Evolutionary conservation across 2,888 invertebrate species (phyloP).

Genomic region (Caenorhabditis uteleia): DNA sequence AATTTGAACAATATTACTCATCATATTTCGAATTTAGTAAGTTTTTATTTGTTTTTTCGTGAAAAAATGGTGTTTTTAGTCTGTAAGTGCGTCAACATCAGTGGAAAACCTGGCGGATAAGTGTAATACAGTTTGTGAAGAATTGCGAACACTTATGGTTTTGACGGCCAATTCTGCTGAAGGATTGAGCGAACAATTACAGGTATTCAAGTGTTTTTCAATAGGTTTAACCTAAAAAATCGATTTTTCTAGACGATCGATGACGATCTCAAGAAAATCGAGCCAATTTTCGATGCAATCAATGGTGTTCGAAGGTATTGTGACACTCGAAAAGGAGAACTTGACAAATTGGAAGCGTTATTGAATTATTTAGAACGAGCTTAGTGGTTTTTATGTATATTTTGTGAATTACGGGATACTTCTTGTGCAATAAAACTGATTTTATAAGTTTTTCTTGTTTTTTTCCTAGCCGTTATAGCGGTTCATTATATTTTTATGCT

Average conservation of each 20-base stretch:
- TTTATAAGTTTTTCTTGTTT: too few species aligned
- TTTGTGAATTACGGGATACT: too few species aligned
- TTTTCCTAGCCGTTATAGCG: too few species aligned
- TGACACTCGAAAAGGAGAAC: not conserved
- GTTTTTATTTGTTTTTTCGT: not conserved
- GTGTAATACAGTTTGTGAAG: slow-evolving; percentile 15
- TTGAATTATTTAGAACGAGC: slow-evolving; percentile 6
- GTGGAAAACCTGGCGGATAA: slow-evolving; percentile 9
- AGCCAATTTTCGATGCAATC: slow-evolving; percentile 13
- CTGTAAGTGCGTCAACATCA: not conserved
- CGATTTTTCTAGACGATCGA: slow-evolving; percentile 4
- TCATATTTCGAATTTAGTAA: slow-evolving; percentile 10
- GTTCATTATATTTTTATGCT: too few species aligned
- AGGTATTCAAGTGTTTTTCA: not conserved
- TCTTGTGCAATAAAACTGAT: too few species aligned
- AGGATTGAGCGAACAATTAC: slow-evolving; percentile 11
- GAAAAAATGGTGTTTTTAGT: not conserved
- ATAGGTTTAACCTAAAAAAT: too few species aligned
- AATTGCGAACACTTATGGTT: slow-evolving; percentile 23
- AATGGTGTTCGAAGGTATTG: slow-evolving; percentile 1
- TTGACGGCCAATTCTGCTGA: slow-evolving; percentile 14
- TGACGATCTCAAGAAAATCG: slow-evolving; percentile 3
- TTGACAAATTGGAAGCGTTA: slow-evolving; percentile 7
- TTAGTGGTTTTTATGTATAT: not conserved
- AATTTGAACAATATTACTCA: not conserved